Conservation (phyloP, 37 sponge, comb jelly and placozoan species). For the Aplysina aerophoba region DNA sequence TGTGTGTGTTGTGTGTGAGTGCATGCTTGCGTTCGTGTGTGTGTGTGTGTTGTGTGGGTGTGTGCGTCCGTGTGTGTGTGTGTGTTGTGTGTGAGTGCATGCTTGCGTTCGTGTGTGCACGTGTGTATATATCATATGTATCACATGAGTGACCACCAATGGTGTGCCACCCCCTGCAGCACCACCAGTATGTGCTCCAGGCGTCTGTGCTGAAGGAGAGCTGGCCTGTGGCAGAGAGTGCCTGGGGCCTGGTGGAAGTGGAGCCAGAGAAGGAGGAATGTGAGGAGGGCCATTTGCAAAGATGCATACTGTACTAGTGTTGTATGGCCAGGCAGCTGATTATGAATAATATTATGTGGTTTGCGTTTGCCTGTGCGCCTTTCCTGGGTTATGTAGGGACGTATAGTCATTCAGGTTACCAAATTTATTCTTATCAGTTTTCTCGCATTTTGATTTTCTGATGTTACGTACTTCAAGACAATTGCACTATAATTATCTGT, state of each 20-base stretch:
- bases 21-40: neutral
- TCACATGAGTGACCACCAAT: neutral
- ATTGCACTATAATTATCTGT: too few relatives aligned
- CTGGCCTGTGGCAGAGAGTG: constrained; percentile 83
- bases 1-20: neutral
- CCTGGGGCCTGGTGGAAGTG: constrained; percentile 58
- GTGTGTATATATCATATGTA: too few relatives aligned
- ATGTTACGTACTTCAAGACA: too few relatives aligned
- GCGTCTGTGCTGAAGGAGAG: constrained; percentile 73
- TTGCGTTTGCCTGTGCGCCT: neutral
- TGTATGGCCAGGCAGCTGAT: neutral
- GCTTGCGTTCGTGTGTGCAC: neutral
- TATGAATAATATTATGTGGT: neutral
- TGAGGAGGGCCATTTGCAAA: neutral
- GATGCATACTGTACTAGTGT: neutral
- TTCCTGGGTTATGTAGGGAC: too few relatives aligned
- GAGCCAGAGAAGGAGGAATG: constrained; percentile 11
- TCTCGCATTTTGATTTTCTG: too few relatives aligned
- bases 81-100: too few relatives aligned
- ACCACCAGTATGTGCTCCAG: constrained; percentile 76
- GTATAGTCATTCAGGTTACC: too few relatives aligned
- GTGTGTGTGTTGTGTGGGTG: neutral
- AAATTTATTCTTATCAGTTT: too few relatives aligned
- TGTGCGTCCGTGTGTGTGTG: constrained; percentile 7
- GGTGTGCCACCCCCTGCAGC: constrained; percentile 48